These are phyloP conservation scores for Drosophila leontia DNA, from an alignment of 1,140 invertebrate species.

Conservation along the genomic window DNA sequence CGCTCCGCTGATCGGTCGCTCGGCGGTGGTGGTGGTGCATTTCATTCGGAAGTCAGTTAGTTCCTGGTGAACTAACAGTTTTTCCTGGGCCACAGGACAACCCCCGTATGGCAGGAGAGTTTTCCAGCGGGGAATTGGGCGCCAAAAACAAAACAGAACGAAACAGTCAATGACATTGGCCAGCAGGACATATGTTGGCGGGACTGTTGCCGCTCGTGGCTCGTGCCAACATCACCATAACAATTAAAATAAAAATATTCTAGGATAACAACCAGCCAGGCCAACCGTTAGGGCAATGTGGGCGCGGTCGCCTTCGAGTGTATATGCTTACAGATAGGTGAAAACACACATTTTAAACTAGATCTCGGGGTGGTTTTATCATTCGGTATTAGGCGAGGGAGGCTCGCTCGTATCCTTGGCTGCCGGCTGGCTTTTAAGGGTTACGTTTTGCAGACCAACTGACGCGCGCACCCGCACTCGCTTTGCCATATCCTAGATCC, in stretches of 20 bases:
- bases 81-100: constrained; percentile 62
- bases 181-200: constrained; percentile 56
- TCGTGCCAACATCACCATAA: constrained; percentile 81
- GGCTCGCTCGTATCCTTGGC: constrained; percentile 9
- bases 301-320: constrained; percentile 43
- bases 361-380: constrained; percentile 59
- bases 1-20: constrained; percentile 60
- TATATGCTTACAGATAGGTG: constrained; percentile 26
- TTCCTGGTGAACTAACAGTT: constrained; percentile 62
- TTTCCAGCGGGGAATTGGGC: constrained; percentile 71
- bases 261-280: constrained; percentile 56
- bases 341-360: constrained; percentile 58
- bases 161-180: constrained; percentile 70
- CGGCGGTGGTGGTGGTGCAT: neutral
- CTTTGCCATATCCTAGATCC: constrained; percentile 2
- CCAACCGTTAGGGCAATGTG: constrained; percentile 47
- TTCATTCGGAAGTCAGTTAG: constrained; percentile 14
- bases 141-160: constrained; percentile 56
- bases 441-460: constrained; percentile 72
- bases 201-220: constrained; percentile 35
- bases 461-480: constrained; percentile 59
- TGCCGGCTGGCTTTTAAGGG: constrained; percentile 69
- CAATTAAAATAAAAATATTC: constrained; percentile 78
- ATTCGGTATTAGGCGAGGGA: constrained; percentile 20
- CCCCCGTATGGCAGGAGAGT: constrained; percentile 59